Evolutionary conservation across 30 jellyfish, hydroid and myxozoan genomes (phyloP).

Genomic region (Calvadosia cruxmelitensis): DNA sequence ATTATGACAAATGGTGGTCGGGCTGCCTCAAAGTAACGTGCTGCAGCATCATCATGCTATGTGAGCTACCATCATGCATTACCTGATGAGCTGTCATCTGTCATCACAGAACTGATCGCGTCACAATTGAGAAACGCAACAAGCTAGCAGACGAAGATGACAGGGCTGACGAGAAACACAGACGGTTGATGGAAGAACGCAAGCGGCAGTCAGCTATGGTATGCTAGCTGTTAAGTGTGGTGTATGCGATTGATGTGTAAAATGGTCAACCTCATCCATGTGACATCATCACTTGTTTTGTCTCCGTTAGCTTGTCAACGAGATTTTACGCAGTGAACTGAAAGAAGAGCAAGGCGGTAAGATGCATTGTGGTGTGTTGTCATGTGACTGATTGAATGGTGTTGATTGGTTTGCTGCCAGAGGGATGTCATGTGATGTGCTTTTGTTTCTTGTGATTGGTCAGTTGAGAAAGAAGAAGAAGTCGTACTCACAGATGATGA

Average conservation of each 20-base stretch:
- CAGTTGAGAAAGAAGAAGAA: constrained; percentile 72
- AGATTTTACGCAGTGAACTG: constrained; percentile 66
- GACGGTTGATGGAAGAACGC: constrained; percentile 61
- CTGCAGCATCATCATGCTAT: too few relatives aligned
- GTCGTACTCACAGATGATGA: constrained; percentile 88
- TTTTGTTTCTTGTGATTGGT: background rate
- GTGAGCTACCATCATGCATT: too few relatives aligned
- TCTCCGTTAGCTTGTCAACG: constrained; percentile 52
- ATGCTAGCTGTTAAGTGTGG: background rate
- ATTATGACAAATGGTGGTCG: too few relatives aligned
- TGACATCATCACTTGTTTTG: background rate
- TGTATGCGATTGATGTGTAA: too few relatives aligned
- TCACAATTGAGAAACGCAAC: constrained; percentile 76
- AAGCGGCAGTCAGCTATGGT: constrained; percentile 63
- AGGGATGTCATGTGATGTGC: background rate
- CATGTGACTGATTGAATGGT: too few relatives aligned
- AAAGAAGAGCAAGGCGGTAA: constrained; percentile 92
- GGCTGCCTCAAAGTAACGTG: too few relatives aligned
- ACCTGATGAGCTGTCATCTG: background rate
- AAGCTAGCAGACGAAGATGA: constrained; percentile 44
- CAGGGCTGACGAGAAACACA: constrained; percentile 57
- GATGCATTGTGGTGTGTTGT: background rate
- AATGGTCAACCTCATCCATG: too few relatives aligned
- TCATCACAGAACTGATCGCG: constrained; percentile 60
- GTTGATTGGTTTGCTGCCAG: too few relatives aligned